Evolutionary conservation across 2,113 vertebrate genomes (phyloP), one percentile per base, ranked within the genome.

Genomic region (Phylloscopus whistleri): DNA sequence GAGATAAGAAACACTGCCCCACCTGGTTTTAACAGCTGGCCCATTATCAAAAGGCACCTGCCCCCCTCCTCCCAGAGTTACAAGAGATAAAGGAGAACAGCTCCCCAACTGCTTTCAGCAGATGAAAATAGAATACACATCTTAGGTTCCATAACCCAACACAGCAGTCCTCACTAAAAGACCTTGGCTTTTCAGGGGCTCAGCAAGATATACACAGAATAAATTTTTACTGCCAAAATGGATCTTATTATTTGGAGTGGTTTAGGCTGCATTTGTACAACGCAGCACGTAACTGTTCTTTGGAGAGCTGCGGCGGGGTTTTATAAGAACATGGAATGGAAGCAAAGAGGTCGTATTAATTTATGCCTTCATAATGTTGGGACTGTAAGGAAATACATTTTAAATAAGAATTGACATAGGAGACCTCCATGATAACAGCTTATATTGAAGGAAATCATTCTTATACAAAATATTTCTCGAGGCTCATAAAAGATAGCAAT

Each of bases 331-430:
- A 95, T 41, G 66, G 80, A 88, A 33, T 49, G 83, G 62, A 89
- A 97, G 81, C 55, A 81, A 58, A 96, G 91, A 97, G 91, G 74
- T 94, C 13, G 2, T 76, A 30, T 80, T 95, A 88, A 75, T 94
- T 96, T 96, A 60, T 91, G 67, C 52, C 82, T 96, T 89, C 52
- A 80, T 96, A 93, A 88, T 51, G 67, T 83, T 18, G 4, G 87
- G 77, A 64, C 70, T 92, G 83, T 76, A 91, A 94, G 74, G 55
- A 92, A 96, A 94, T 95, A 68, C 62, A 81, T 96, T 96, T 96
- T 96, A 96, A 97, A 97, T 96, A 97, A 90, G 86, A 97, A 94
- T 90, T 95, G 95, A 94, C 91, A 95, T 92, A 84, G 76, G 58
- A 95, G 84, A 95, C 93, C 89, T 95, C 86, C n/a, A 28, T 75